Conservation (phyloP, 2,888 invertebrate genomes). For the Amphipoea oculea region DNA sequence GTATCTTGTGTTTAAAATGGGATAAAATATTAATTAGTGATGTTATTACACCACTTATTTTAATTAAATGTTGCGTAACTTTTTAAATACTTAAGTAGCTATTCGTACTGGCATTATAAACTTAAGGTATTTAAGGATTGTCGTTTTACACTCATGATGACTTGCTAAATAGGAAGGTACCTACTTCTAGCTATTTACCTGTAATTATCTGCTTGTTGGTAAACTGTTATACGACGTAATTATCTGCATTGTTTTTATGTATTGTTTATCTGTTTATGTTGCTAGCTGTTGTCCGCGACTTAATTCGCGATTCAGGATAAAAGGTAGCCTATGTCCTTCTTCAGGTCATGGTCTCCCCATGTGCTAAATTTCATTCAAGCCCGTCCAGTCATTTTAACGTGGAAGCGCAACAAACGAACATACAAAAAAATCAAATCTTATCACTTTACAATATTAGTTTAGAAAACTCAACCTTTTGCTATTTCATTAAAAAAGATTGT, state of each 20-base stretch:
- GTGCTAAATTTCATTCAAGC: not conserved
- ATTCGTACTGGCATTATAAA: slow-evolving; percentile 51
- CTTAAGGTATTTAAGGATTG: slow-evolving; percentile 58
- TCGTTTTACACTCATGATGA: slow-evolving; percentile 39
- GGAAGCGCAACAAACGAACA: no score
- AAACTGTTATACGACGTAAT: slow-evolving; percentile 7
- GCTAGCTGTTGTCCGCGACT: not conserved
- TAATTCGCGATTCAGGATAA: not conserved
- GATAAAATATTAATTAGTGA: not conserved
- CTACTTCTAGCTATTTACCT: slow-evolving; percentile 18
- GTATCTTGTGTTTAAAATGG: no score
- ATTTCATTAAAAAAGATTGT: not conserved
- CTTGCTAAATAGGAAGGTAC: slow-evolving; percentile 28
- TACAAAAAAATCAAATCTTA: not conserved
- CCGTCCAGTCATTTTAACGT: not conserved
- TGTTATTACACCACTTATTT: not conserved
- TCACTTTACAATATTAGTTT: not conserved
- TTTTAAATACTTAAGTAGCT: slow-evolving; percentile 11
- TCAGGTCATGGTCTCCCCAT: not conserved
- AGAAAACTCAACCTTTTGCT: slow-evolving; percentile 1
- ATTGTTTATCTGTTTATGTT: no score
- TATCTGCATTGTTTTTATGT: not conserved
- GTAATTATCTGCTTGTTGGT: slow-evolving; percentile 12
- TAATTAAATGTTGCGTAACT: slow-evolving; percentile 10
- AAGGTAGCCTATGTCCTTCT: not conserved